Percentiles rank a stretch among this genome's conserved stretches.
These are phyloP conservation scores for Anableps anableps DNA, from an alignment of 2,797 vertebrate species.

Conservation along the genomic window DNA sequence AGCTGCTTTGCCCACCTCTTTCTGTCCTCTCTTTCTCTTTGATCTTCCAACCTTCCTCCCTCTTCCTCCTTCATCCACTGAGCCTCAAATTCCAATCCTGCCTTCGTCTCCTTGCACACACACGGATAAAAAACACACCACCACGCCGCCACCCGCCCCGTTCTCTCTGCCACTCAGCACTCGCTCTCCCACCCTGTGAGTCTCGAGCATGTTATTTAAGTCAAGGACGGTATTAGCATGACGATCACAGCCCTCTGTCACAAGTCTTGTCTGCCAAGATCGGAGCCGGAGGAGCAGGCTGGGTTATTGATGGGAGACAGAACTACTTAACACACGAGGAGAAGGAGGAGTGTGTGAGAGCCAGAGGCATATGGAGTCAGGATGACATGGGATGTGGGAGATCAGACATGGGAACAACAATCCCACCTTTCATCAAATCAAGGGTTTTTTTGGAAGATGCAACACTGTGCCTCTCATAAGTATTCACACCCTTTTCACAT, in stretches of 20 bases:
- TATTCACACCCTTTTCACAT: not conserved
- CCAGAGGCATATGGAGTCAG: conserved; percentile 7
- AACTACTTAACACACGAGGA: conserved; percentile 20
- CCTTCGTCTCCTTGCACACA: conserved; percentile 7
- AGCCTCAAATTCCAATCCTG: conserved; percentile 52
- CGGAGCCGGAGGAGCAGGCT: conserved; percentile 37
- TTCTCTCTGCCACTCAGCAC: conserved; percentile 32
- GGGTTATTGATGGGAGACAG: conserved; percentile 34
- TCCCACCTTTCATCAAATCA: conserved; percentile 6
- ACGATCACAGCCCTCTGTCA: conserved; percentile 68
- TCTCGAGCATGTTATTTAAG: conserved; percentile 64
- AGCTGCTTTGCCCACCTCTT: conserved; percentile 62
- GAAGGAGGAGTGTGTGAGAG: conserved; percentile 6
- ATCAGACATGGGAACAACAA: conserved; percentile 35
- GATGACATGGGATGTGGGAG: conserved; percentile 16
- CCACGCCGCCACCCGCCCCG: not conserved
- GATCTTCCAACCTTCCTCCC: conserved; percentile 52
- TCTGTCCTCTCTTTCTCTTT: conserved; percentile 60
- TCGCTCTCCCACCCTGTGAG: conserved; percentile 27
- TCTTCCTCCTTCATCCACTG: conserved; percentile 47
- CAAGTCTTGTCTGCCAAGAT: conserved; percentile 55
- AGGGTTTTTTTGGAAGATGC: not conserved
- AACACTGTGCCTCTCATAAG: not conserved
- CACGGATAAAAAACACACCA: not conserved
- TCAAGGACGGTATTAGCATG: conserved; percentile 77